Evolutionary conservation across 2,888 invertebrate genomes (phyloP).

Genomic region (Ceratothoa steindachneri): DNA sequence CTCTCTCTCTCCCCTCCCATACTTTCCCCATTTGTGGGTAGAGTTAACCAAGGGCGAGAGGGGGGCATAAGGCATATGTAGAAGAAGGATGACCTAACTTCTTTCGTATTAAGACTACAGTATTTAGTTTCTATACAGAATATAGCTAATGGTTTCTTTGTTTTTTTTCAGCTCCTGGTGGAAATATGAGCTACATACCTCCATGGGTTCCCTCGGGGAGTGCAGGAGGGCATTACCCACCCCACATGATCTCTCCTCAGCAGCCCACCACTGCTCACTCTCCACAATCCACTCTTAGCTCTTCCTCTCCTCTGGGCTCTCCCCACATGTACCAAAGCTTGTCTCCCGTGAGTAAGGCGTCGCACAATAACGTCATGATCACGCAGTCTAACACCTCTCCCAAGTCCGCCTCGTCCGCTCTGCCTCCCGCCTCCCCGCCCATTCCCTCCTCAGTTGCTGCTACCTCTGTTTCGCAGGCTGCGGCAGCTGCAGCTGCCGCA

Average conservation of each 20-base stretch:
- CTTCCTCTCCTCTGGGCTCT: constrained; percentile 19
- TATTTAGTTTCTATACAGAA: background rate
- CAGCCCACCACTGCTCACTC: constrained; percentile 31
- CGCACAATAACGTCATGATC: constrained; percentile 1
- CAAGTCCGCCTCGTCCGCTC: background rate
- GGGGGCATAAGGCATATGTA: too few species aligned
- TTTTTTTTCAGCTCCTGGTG: constrained; percentile 33
- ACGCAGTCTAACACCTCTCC: constrained; percentile 1
- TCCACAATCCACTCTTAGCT: constrained; percentile 21
- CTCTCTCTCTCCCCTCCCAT: too few species aligned
- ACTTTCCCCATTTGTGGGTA: too few species aligned
- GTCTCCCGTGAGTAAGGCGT: constrained; percentile 9
- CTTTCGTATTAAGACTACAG: too few species aligned
- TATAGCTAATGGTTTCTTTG: constrained; percentile 9
- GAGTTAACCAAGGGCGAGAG: too few species aligned
- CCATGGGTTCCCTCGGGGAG: constrained; percentile 41
- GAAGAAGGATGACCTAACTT: too few species aligned
- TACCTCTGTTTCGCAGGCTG: constrained; percentile 7
- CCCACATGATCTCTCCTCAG: constrained; percentile 42
- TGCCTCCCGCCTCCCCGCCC: constrained; percentile 8
- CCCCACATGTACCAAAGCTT: constrained; percentile 21
- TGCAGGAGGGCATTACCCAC: constrained; percentile 40
- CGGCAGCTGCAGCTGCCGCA: constrained; percentile 10
- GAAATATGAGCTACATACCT: constrained; percentile 46
- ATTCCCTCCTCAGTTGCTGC: constrained; percentile 1